A percentile compares a stretch with the other conserved stretches of the same genome.
phyloP scores from a whole-genome alignment of 92 coral and sea anemone genomes.

The Paramuricea clavata region DNA sequence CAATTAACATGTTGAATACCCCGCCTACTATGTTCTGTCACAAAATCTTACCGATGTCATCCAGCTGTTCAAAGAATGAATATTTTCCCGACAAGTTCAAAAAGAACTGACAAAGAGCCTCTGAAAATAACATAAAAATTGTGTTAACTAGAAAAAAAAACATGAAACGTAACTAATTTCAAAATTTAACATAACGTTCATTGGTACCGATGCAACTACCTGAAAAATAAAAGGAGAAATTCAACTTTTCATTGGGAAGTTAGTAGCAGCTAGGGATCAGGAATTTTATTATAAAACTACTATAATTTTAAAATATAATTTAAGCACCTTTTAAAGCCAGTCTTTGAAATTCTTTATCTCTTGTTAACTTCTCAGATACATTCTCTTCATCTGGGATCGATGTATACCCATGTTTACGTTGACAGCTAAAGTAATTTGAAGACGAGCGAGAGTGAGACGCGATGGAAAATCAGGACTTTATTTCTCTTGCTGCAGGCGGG shows the following conservation, averaged over 20 bases:
- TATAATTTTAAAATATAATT: too few relatives aligned
- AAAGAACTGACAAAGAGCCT: conserved; percentile 52
- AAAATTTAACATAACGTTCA: too few relatives aligned
- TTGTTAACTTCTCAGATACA: conserved; percentile 80
- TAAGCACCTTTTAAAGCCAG: conserved; percentile 83
- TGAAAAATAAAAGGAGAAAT: too few relatives aligned
- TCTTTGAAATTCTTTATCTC: conserved; percentile 78
- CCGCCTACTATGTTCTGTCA: background rate
- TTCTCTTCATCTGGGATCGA: conserved; percentile 80
- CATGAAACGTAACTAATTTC: background rate
- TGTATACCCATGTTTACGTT: conserved; percentile 59
- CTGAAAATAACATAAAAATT: conserved; percentile 17
- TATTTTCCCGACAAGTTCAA: conserved; percentile 47
- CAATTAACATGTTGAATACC: too few relatives aligned
- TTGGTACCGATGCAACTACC: too few relatives aligned
- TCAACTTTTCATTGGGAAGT: too few relatives aligned
- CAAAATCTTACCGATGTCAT: conserved; percentile 40
- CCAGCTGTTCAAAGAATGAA: conserved; percentile 41
- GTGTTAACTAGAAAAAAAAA: background rate
- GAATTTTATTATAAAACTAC: too few relatives aligned
- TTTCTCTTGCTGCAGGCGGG: too few relatives aligned
- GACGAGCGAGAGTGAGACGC: background rate
- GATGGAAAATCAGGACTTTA: too few relatives aligned
- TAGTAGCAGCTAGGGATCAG: too few relatives aligned
- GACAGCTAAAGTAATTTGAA: background rate